Evolutionary conservation across 2,888 invertebrate genomes (phyloP), one percentile per base, ranked within the genome.

Genomic region (Cepaea hortensis): DNA sequence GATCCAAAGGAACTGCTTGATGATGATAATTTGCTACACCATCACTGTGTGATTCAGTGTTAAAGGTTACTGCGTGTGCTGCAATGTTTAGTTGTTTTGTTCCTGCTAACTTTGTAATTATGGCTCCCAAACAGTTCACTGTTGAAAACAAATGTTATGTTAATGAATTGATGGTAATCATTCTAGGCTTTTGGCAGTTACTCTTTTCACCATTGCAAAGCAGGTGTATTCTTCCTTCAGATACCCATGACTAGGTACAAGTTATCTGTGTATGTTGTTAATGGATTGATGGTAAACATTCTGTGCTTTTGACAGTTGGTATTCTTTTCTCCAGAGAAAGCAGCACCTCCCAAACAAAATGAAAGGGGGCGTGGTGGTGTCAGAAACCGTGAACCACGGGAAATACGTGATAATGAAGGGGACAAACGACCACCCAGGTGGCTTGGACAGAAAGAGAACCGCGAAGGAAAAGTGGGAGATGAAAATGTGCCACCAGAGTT

Each of bases 361-460:
- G 86, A 86, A 23, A 72, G 81, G 15, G 87, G 87, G 6, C 68
- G 84, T 61, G 68, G 77, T 20, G 86, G 83, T 13, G 35, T 55
- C 18, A 79, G 87, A 65, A 84, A 79, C 20, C 76, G 87, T 7
- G 87, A 87, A 62, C 81, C 88, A 18, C 68, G 84, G n/a, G 84
- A 88, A 81, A 84, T 84, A 46, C 70, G 84, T 65, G 87, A 88
- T 72, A 87, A 88, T 85, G 89, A 90, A 82, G 87, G 85, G 46
- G 91, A 92, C 35, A 90, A 90, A 82, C 87, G 91, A 65, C 91
- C 91, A 65, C 90, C 90, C 79, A 88, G 92, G 79, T 77, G 90
- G 81, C 85, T 83, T 73, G 87, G 73, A n/a, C 88, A 80, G 20
- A 85, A 83, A 72, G 88, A 88, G 7, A 83, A 88, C n/a, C 68